Conservation (phyloP, 2,888 invertebrate genomes). For the Pyrgus malvae region DNA sequence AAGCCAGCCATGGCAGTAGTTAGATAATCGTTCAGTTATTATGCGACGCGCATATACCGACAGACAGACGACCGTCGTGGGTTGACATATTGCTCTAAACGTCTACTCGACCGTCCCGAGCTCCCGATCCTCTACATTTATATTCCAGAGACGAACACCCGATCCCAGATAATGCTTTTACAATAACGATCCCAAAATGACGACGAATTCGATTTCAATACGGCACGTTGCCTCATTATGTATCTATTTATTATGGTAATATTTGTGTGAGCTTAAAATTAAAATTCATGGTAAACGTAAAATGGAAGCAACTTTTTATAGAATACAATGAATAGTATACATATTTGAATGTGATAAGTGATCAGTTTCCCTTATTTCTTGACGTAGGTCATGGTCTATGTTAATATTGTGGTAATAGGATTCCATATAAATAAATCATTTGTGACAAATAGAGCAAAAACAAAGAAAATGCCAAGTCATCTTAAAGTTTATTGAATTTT, state of each 20-base stretch:
- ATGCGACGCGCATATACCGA: conserved; percentile 10
- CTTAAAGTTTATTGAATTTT: no score
- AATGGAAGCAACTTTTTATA: background rate
- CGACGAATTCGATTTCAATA: conserved; percentile 67
- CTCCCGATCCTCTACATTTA: conserved; percentile 62
- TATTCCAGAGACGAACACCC: conserved; percentile 53
- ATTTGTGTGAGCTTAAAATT: conserved; percentile 43
- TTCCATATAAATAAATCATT: conserved; percentile 4
- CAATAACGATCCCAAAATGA: conserved; percentile 70
- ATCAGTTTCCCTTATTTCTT: background rate
- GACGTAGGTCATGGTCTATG: background rate
- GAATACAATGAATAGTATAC: conserved; percentile 13
- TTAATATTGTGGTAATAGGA: background rate
- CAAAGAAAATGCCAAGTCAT: no score
- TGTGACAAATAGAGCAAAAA: no score
- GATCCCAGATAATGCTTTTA: conserved; percentile 75
- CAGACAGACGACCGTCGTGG: conserved; percentile 31
- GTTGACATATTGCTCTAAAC: conserved; percentile 71
- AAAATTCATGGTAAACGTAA: conserved; percentile 34
- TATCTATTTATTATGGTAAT: conserved; percentile 56
- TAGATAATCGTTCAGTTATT: conserved; percentile 16
- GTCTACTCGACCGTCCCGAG: conserved; percentile 38
- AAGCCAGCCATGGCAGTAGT: no score
- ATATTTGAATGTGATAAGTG: conserved; percentile 8
- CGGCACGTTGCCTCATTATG: conserved; percentile 42